phyloP scores from a whole-genome alignment of 2,113 vertebrate species.

The Danionella cerebrum region DNA sequence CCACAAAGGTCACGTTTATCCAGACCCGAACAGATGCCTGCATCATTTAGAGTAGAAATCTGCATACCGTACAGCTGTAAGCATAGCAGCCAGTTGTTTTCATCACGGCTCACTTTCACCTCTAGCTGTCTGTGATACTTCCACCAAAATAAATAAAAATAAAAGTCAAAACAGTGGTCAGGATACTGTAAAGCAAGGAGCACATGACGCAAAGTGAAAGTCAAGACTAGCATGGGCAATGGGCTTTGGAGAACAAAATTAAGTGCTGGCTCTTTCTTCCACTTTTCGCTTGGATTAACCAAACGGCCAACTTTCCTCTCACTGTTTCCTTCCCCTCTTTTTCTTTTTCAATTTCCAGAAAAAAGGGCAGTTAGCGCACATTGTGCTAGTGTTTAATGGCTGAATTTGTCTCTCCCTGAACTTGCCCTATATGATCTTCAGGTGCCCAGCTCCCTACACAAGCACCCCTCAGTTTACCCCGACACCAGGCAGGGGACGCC shows the following conservation, averaged over 20 bases:
- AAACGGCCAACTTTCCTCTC: constrained; percentile 16
- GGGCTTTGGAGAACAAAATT: neutral
- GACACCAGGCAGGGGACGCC: constrained; percentile 99
- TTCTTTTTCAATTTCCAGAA: constrained; percentile 21
- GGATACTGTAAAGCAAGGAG: constrained; percentile 5
- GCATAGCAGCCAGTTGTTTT: constrained; percentile 9
- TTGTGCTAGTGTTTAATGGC: constrained; percentile 45
- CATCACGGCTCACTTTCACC: constrained; percentile 36
- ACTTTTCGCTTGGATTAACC: constrained; percentile 12
- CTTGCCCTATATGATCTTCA: constrained; percentile 77
- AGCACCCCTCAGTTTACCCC: constrained; percentile 98
- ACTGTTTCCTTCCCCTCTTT: constrained; percentile 23
- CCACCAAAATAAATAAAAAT: constrained; percentile 41
- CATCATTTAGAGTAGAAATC: constrained; percentile 3
- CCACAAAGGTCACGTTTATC: constrained; percentile 15
- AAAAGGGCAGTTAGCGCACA: constrained; percentile 29
- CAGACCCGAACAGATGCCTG: neutral
- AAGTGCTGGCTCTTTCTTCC: neutral
- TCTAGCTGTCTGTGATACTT: constrained; percentile 38
- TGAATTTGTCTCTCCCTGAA: constrained; percentile 69
- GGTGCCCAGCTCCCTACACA: constrained; percentile 98
- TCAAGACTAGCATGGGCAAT: constrained; percentile 4
- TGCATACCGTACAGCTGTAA: neutral
- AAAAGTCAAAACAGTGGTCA: constrained; percentile 27
- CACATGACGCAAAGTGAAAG: neutral